A percentile compares a stretch with the other conserved stretches of the same genome.
Evolutionary conservation across 2,888 invertebrate species (phyloP).

Genomic region (Hartigia nigra): DNA sequence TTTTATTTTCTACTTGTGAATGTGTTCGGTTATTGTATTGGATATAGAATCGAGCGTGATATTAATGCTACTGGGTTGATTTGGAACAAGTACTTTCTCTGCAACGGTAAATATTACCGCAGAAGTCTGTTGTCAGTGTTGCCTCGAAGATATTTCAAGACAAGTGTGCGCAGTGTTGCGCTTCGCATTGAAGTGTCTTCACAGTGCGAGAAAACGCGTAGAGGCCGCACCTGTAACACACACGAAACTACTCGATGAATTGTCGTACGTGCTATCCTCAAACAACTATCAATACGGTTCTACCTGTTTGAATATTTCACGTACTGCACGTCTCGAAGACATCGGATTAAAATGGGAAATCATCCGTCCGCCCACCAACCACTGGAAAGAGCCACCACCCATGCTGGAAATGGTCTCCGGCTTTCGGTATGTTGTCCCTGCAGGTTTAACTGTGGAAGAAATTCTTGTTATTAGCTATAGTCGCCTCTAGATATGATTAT

Average conservation of each 20-base stretch:
- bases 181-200: neutral
- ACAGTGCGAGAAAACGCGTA: neutral
- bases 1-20: neutral
- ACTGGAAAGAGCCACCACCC: slow-evolving; percentile 74
- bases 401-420: slow-evolving; percentile 61
- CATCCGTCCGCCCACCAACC: slow-evolving; percentile 88
- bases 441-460: neutral
- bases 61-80: neutral
- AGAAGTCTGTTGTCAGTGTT: neutral
- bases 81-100: neutral
- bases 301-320: slow-evolving; percentile 16
- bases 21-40: neutral
- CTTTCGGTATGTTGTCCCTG: slow-evolving; percentile 56
- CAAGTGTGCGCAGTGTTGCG: neutral
- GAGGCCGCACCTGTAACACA: slow-evolving; percentile 5
- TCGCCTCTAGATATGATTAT: neutral
- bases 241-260: slow-evolving; percentile 21
- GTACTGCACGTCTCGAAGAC: slow-evolving; percentile 52
- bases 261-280: slow-evolving; percentile 22
- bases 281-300: slow-evolving; percentile 32
- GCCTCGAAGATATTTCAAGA: neutral
- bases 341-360: slow-evolving; percentile 76
- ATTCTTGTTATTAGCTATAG: neutral
- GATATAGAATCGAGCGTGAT: neutral
- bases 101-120: neutral